Evolutionary conservation across 2,888 invertebrate species (phyloP).

Genomic region (Drosophila kambysellisi): DNA sequence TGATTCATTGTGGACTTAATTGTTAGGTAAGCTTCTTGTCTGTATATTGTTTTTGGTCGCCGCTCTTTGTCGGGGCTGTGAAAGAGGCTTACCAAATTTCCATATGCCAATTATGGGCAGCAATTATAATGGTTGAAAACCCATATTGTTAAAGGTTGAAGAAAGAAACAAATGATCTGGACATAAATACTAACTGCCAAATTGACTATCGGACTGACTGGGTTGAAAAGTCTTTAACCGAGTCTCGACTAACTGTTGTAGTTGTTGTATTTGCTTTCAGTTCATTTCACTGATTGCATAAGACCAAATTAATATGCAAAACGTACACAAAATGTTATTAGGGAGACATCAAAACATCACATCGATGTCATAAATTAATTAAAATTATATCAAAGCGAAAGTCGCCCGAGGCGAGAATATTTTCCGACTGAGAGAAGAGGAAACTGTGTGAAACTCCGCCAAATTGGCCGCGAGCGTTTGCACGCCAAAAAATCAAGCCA

Average conservation of each 20-base stretch:
- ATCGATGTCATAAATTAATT: conserved; percentile 74
- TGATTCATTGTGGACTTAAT: conserved; percentile 42
- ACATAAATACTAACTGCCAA: conserved; percentile 4
- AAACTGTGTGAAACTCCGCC: not conserved
- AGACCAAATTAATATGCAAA: conserved; percentile 55
- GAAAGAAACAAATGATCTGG: conserved; percentile 5
- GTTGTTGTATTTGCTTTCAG: not conserved
- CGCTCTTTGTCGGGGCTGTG: conserved; percentile 3
- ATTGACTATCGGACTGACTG: not conserved
- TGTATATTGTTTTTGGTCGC: not conserved
- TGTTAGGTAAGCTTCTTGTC: conserved; percentile 46
- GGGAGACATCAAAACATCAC: conserved; percentile 62
- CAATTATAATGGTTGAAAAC: conserved; percentile 30
- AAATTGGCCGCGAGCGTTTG: conserved; percentile 14
- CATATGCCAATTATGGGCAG: conserved; percentile 54
- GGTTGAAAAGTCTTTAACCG: not conserved
- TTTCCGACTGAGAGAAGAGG: not conserved
- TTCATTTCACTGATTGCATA: conserved; percentile 40
- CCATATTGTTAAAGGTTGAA: conserved; percentile 19
- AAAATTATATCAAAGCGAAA: conserved; percentile 71
- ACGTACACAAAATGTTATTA: conserved; percentile 60
- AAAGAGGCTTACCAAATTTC: conserved; percentile 59
- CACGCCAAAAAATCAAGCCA: conserved; percentile 1
- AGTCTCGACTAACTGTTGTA: not conserved
- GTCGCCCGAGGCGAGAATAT: conserved; percentile 38